These are phyloP conservation scores for Atrina japonica DNA, from an alignment of 2,888 invertebrate species.

Conservation along the genomic window DNA sequence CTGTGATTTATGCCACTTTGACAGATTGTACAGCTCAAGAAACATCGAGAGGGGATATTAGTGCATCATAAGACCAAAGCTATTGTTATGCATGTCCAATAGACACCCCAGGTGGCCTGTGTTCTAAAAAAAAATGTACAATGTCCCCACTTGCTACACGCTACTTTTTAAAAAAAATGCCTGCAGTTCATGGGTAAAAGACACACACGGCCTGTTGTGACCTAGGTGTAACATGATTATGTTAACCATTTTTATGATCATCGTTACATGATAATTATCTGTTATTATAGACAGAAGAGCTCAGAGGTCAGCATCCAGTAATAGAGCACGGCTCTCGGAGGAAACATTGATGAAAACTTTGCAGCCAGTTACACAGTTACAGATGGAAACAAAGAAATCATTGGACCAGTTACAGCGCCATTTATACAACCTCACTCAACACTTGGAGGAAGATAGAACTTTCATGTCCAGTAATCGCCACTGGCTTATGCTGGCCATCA, in stretches of 20 bases:
- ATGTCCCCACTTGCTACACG: too few relatives aligned
- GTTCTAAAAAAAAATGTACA: too few relatives aligned
- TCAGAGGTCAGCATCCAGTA: conserved; percentile 51
- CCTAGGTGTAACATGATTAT: neutral
- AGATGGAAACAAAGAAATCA: conserved; percentile 62
- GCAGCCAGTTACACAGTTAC: conserved; percentile 57
- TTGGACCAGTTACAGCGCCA: conserved; percentile 62
- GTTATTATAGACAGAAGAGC: conserved; percentile 54
- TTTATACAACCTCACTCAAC: conserved; percentile 48
- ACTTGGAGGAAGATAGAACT: conserved; percentile 23
- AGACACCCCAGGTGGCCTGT: too few relatives aligned
- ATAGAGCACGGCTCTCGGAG: conserved; percentile 49
- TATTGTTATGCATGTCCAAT: too few relatives aligned
- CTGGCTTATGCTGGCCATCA: conserved; percentile 62
- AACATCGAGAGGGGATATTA: too few relatives aligned
- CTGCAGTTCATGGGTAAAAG: too few relatives aligned
- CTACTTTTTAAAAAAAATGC: too few relatives aligned
- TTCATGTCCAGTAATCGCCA: conserved; percentile 42
- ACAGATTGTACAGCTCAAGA: too few relatives aligned
- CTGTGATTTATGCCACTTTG: too few relatives aligned
- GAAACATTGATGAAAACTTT: conserved; percentile 49
- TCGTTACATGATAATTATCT: neutral
- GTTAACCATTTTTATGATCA: neutral
- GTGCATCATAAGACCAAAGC: too few relatives aligned
- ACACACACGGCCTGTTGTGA: too few relatives aligned